Conservation (phyloP, 2,888 invertebrate species). For the Congeria kusceri region DNA sequence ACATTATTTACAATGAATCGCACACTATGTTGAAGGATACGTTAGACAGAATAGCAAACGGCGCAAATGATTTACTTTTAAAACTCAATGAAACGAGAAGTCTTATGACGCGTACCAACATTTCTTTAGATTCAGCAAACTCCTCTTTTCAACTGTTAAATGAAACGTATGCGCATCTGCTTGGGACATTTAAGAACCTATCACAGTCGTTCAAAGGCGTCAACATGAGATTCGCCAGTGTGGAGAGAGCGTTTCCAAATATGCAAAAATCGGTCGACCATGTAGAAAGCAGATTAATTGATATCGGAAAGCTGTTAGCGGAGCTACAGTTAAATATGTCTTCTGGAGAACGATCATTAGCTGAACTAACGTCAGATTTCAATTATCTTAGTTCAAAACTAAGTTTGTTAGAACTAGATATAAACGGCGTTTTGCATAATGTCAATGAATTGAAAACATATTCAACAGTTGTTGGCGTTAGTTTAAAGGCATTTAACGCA, state of each 20-base stretch:
- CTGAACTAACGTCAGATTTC: not conserved
- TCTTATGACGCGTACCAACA: constrained; percentile 30
- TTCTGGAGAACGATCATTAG: not conserved
- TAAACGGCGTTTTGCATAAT: not conserved
- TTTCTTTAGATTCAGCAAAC: constrained; percentile 32
- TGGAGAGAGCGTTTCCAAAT: constrained; percentile 52
- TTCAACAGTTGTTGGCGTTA: constrained; percentile 3
- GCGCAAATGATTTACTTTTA: constrained; percentile 6
- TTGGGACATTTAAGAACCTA: constrained; percentile 16
- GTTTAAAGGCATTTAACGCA: constrained; percentile 1
- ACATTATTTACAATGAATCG: constrained; percentile 30
- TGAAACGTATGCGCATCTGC: constrained; percentile 16
- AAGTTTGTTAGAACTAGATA: not conserved
- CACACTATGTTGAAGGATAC: constrained; percentile 30
- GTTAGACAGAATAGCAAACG: constrained; percentile 20
- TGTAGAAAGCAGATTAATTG: too few species aligned
- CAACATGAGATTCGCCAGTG: constrained; percentile 24
- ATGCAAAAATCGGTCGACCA: constrained; percentile 22
- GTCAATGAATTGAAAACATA: constrained; percentile 2
- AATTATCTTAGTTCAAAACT: not conserved
- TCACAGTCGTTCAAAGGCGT: constrained; percentile 24
- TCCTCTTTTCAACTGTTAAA: constrained; percentile 28
- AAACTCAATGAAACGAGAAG: constrained; percentile 31
- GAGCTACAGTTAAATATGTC: too few species aligned
- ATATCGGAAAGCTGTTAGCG: too few species aligned